Base-by-base conservation (phyloP, 2,797 vertebrate species). In the Sternotherus odoratus region DNA sequence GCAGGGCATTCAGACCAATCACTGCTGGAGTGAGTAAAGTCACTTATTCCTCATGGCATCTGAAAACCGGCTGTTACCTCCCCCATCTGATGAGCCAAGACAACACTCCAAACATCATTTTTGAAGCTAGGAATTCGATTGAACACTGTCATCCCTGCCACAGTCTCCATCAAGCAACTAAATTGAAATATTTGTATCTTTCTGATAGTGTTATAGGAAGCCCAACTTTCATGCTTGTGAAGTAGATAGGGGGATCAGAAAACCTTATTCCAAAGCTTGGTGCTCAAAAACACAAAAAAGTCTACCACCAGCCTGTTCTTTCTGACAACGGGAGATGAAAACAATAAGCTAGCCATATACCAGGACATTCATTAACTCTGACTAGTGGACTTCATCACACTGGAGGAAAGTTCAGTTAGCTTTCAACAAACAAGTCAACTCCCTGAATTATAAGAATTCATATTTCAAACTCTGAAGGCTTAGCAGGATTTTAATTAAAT, bases 271-370 rank as follows among this genome's bases (percentile, higher is more conserved):
- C 83, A 93, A 93, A 75, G 66, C 33, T 86, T 77, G 79, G 48
- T 39, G 33, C 60, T 63, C 60, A 63, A 86, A 81, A 85, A 66
- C 4, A 86, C 24, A 33, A 78, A 11, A 79, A 50, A 89, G 50
- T 49, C 79, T 82, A 87, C 83, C 74, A 92, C 90, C 84, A 91
- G 77, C 21, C 43, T 82, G n/a, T 48, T 85, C 84, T 86, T 95
- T 92, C 85, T 84, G 81, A 39, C 78, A 57, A 63, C 0, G 15
- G 4, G 10, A 7, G 17, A 78, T 57, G 17, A 28, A 0, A 56
- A 79, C 16, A 79, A 82, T n/a, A 89, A 69, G 77, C 82, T 87
- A 69, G 88, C 60, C 54, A 81, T 0, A 0, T 19, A 51, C 48
- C 66, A 91, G 77, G 63, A 57, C 74, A 84, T 12, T 51, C 7